Evolutionary conservation across 2,113 vertebrate genomes (phyloP).

Genomic region (Chaetorhynchus papuensis): DNA sequence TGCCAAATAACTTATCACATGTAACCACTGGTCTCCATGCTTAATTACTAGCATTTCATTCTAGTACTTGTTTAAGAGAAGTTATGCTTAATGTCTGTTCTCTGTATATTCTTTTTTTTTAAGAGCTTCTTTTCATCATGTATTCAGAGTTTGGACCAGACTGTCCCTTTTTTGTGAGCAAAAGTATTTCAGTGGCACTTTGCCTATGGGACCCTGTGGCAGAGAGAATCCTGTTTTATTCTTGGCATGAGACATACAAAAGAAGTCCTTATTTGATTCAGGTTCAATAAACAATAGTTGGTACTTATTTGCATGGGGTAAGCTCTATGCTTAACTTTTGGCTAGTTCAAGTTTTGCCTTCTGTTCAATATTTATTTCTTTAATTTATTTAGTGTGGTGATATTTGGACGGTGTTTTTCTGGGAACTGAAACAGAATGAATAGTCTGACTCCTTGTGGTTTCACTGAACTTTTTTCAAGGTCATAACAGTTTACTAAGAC

Average conservation of each 20-base stretch:
- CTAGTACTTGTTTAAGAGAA: background rate
- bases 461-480: slow-evolving; percentile 10
- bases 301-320: background rate
- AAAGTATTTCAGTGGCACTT: slow-evolving; percentile 18
- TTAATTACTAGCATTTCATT: slow-evolving; percentile 39
- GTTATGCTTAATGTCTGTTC: background rate
- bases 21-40: slow-evolving; percentile 31
- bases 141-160: slow-evolving; percentile 9
- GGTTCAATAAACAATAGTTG: slow-evolving; percentile 29
- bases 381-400: background rate
- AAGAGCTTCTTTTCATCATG: background rate
- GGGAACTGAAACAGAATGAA: background rate
- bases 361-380: slow-evolving; percentile 11
- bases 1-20: slow-evolving; percentile 58
- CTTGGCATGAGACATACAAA: background rate
- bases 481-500: background rate
- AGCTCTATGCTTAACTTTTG: background rate
- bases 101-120: background rate
- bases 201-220: background rate
- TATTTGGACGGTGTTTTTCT: background rate
- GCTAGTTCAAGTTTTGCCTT: background rate
- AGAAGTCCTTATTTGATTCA: slow-evolving; percentile 24
- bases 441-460: slow-evolving; percentile 21
- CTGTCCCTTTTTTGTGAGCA: background rate
- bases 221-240: slow-evolving; percentile 43